These are phyloP conservation scores for Chloroclysta siterata DNA, from an alignment of 2,888 invertebrate species.

Conservation along the genomic window DNA sequence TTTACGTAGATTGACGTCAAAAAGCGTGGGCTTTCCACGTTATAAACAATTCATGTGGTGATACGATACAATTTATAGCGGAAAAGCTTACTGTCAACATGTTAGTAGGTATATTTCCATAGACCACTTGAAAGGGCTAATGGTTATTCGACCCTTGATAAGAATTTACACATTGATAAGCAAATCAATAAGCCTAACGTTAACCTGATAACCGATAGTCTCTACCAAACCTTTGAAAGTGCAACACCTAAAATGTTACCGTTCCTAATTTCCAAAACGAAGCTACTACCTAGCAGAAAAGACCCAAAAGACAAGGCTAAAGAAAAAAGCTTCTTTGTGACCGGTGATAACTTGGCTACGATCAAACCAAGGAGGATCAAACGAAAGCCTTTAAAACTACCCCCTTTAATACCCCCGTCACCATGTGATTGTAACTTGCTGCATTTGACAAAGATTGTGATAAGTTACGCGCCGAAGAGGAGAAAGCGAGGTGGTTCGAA, in stretches of 20 bases:
- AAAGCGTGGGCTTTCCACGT: not conserved
- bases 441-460: conserved; percentile 71
- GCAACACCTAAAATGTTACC: conserved; percentile 61
- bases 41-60: not conserved
- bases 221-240: not conserved
- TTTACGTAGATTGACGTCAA: not conserved
- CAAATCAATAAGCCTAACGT: conserved; percentile 7
- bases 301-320: conserved; percentile 52
- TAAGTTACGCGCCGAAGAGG: conserved; percentile 66
- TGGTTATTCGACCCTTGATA: conserved; percentile 29
- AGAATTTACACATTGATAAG: conserved; percentile 9
- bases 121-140: conserved; percentile 48
- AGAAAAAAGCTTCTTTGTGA: conserved; percentile 58
- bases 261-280: conserved; percentile 73
- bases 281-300: conserved; percentile 62
- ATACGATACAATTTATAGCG: not conserved
- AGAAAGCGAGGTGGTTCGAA: conserved; percentile 69
- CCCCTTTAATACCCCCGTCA: conserved; percentile 45
- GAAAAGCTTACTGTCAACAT: not conserved
- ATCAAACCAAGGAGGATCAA: conserved; percentile 54
- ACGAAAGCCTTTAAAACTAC: conserved; percentile 55
- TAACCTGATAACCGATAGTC: conserved; percentile 22
- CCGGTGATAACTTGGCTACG: conserved; percentile 59
- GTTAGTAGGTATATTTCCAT: conserved; percentile 39
- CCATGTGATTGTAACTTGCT: conserved; percentile 68